Base-by-base conservation (phyloP, 2,113 vertebrate species). In the Melanerpes formicivorus region DNA sequence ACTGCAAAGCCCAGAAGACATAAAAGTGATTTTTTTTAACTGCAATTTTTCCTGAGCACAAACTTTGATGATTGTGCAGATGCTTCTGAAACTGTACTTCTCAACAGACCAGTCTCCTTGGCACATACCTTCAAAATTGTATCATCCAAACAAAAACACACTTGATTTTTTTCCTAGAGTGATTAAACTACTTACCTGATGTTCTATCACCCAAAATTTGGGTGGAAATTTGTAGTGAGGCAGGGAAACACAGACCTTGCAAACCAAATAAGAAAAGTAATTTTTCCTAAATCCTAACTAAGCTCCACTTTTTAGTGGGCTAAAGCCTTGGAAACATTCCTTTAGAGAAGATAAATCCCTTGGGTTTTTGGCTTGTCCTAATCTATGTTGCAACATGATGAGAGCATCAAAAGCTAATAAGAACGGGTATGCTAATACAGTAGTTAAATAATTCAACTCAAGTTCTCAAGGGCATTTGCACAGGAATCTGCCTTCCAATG, bases 261-360 rank as follows among this genome's bases (percentile, higher is more conserved):
- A 96, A 96, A 92, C 66, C 71, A 91, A 90, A 90, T 9, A 87
- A 55, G 62, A 86, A 82, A 90, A 87, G 72, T 84, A 69, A 90
- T 85, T 87, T 65, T 18, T 92, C 59, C 66, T 83, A 93, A 96
- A 92, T 92, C 81, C 79, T 84, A 87, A 72, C 54, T 96, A 80
- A 96, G 58, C 52, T 69, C 66, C 64, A 70, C 52, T 88, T 69
- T 92, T 87, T 90, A 91, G 69, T 82, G 50, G 71, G 72, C 9
- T 87, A 40, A 84, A 82, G n/a, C n/a, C 65, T 79, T 93, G 59
- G 90, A 95, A 93, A 54, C 59, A 85, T 90, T 94, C 67, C 50
- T 93, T 67, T 78, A 63, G 40, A 84, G 46, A 91, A 90, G 78
- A 64, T 72, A 92, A 93, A 80, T 56, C 76, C 80, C 56, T 1